phyloP scores from a whole-genome alignment of 2,113 vertebrate species.

The Apus apus region DNA sequence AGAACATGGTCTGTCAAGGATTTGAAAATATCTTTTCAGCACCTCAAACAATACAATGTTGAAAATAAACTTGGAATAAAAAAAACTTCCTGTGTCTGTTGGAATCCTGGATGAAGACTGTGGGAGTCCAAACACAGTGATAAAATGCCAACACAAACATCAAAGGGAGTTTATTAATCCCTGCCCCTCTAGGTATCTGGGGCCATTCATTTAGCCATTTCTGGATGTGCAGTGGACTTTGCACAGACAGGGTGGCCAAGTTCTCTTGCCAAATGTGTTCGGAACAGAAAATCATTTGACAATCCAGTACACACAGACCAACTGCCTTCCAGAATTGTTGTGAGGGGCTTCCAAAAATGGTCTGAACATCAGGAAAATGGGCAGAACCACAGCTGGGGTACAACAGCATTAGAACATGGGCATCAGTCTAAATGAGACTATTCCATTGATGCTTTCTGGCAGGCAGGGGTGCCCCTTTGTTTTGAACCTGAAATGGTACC shows the following conservation, averaged over 20 bases:
- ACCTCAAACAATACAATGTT: not conserved
- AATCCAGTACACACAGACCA: not conserved
- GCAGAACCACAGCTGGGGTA: not conserved
- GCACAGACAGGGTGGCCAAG: constrained; percentile 4
- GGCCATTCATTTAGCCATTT: constrained; percentile 5
- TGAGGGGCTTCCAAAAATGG: not conserved
- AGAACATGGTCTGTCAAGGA: not conserved
- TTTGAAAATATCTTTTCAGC: not conserved
- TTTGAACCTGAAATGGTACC: not conserved
- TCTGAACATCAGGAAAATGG: not conserved
- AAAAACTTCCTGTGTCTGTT: not conserved
- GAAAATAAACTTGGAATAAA: constrained; percentile 4
- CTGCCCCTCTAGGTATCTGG: not conserved
- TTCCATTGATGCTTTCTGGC: not conserved
- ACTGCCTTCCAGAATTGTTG: not conserved
- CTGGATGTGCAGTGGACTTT: not conserved
- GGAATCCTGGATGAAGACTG: not conserved
- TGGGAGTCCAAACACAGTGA: not conserved
- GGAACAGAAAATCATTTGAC: not conserved
- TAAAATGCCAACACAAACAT: constrained; percentile 25
- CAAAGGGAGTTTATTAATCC: constrained; percentile 24
- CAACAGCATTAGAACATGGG: not conserved
- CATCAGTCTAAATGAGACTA: not conserved
- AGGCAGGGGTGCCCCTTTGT: not conserved
- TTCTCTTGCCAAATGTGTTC: constrained; percentile 42